Conservation (phyloP, 1,140 invertebrate genomes). For the Metaphire vulgaris region DNA sequence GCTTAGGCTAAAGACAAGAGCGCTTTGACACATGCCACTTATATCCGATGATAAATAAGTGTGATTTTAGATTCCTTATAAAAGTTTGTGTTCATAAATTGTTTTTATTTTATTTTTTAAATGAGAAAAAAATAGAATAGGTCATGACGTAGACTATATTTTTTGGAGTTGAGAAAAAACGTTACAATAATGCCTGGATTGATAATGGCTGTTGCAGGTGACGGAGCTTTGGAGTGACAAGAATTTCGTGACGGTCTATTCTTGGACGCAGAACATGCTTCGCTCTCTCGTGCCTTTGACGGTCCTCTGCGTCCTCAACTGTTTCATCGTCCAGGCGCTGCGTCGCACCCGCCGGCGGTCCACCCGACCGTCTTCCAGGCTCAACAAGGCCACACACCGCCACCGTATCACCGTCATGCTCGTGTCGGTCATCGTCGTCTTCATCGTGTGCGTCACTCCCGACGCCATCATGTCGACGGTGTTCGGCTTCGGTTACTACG, state of each 20-base stretch:
- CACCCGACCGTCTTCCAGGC: neutral
- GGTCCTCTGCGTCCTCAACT: slow-evolving; percentile 27
- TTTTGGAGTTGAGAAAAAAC: no score
- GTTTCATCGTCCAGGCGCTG: slow-evolving; percentile 62
- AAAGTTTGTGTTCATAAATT: no score
- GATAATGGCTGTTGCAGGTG: slow-evolving; percentile 16
- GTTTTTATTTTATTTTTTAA: no score
- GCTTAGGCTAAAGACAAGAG: no score
- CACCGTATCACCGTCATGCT: slow-evolving; percentile 66
- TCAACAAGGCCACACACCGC: slow-evolving; percentile 15
- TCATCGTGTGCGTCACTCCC: slow-evolving; percentile 68
- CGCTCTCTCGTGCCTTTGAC: slow-evolving; percentile 30
- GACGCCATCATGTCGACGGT: slow-evolving; percentile 59
- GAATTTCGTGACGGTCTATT: slow-evolving; percentile 24
- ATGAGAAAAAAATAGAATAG: no score
- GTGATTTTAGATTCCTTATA: no score
- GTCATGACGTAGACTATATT: no score
- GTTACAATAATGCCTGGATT: no score
- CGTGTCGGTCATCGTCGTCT: slow-evolving; percentile 67
- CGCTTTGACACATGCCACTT: no score
- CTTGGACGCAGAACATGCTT: slow-evolving; percentile 25
- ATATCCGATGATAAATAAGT: no score
- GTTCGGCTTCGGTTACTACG: slow-evolving; percentile 48
- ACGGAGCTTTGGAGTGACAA: slow-evolving; percentile 27
- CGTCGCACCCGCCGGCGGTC: slow-evolving; percentile 37